Evolutionary conservation across 1,140 invertebrate species (phyloP).

Genomic region (Bradysia coprophila): DNA sequence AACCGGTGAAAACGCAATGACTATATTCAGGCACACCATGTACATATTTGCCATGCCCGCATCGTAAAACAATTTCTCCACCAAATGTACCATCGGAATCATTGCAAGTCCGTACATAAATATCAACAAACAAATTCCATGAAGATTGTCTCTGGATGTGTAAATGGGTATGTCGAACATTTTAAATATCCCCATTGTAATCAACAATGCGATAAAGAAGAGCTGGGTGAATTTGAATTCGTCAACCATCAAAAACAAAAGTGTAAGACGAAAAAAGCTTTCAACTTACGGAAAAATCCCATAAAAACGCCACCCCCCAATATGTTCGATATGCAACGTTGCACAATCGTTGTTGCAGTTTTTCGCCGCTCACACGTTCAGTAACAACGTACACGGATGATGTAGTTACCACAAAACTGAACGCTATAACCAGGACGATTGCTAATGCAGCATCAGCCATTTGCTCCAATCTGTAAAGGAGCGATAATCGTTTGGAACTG

Average conservation of each 20-base stretch:
- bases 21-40: slow-evolving; percentile 41
- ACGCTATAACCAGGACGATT: slow-evolving; percentile 39
- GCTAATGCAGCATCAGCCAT: slow-evolving; percentile 43
- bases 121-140: slow-evolving; percentile 34
- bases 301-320: slow-evolving; percentile 35
- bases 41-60: slow-evolving; percentile 42
- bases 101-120: slow-evolving; percentile 37
- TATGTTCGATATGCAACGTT: slow-evolving; percentile 35
- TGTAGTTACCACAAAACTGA: slow-evolving; percentile 35
- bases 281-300: slow-evolving; percentile 36
- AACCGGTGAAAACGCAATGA: slow-evolving; percentile 34
- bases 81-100: slow-evolving; percentile 30
- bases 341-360: slow-evolving; percentile 37
- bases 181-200: slow-evolving; percentile 34
- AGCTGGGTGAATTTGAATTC: no score
- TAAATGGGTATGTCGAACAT: slow-evolving; percentile 41
- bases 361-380: slow-evolving; percentile 34
- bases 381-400: slow-evolving; percentile 34
- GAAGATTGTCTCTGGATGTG: slow-evolving; percentile 36
- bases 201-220: slow-evolving; percentile 28
- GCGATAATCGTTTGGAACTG: no score
- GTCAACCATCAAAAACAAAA: no score
- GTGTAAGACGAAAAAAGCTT: no score
- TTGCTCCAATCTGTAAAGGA: slow-evolving; percentile 42
- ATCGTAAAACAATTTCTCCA: slow-evolving; percentile 38